A percentile compares a stretch with the other conserved stretches of the same genome.
These are phyloP conservation scores for Agapostemon virescens DNA, from an alignment of 2,888 invertebrate species.

Conservation along the genomic window DNA sequence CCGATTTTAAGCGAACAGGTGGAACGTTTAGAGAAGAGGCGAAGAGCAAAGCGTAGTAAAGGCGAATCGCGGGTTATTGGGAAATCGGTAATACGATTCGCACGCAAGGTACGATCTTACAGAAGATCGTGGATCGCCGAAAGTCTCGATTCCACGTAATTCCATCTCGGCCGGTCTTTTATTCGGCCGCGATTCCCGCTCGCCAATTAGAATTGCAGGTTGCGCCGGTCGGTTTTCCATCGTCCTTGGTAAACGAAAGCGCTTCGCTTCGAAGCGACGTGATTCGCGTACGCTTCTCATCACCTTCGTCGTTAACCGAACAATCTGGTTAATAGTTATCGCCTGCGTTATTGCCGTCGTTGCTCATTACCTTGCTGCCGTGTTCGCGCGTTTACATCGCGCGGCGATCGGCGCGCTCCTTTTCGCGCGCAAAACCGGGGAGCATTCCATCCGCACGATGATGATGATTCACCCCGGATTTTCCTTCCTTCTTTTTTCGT, in stretches of 20 bases:
- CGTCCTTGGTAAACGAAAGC: slow-evolving; percentile 62
- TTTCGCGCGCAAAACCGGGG: slow-evolving; percentile 16
- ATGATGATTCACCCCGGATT: slow-evolving; percentile 40
- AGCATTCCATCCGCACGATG: slow-evolving; percentile 33
- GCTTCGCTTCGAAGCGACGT: slow-evolving; percentile 43
- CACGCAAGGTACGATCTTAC: slow-evolving; percentile 22
- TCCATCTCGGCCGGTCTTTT: slow-evolving; percentile 36
- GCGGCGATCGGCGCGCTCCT: no score
- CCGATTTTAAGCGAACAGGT: background rate
- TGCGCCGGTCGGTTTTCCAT: slow-evolving; percentile 20
- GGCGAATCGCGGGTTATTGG: background rate
- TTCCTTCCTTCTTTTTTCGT: background rate
- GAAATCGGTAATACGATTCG: slow-evolving; percentile 29
- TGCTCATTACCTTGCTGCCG: slow-evolving; percentile 47
- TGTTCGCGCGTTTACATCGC: slow-evolving; percentile 34
- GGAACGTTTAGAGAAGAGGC: background rate
- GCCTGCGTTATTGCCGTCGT: slow-evolving; percentile 53
- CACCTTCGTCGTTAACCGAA: slow-evolving; percentile 56
- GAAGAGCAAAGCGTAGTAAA: background rate
- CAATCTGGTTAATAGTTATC: slow-evolving; percentile 59
- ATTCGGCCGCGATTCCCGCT: slow-evolving; percentile 40
- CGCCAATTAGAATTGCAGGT: slow-evolving; percentile 48
- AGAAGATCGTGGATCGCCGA: slow-evolving; percentile 18
- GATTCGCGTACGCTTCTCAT: slow-evolving; percentile 54
- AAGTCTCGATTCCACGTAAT: slow-evolving; percentile 32